Percentiles rank a stretch among this genome's conserved stretches.
phyloP scores from a whole-genome alignment of 92 coral and sea anemone genomes.

The Parazoanthus swiftii region DNA sequence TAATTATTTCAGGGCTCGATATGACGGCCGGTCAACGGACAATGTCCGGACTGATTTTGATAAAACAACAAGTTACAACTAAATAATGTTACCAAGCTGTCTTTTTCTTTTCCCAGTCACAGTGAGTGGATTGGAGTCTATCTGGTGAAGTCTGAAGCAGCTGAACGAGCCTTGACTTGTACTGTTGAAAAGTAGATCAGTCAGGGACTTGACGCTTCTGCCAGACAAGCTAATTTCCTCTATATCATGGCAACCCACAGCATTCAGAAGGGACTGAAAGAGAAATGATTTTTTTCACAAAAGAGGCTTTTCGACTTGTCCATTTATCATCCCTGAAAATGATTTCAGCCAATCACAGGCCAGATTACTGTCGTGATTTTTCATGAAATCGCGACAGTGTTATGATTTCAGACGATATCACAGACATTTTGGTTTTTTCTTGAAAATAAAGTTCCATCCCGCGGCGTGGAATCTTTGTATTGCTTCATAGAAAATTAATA shows the following conservation, averaged over 20 bases:
- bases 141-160: conserved; percentile 63
- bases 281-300: background rate
- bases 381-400: no score
- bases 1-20: no score
- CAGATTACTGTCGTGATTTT: no score
- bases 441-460: no score
- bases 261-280: conserved; percentile 67
- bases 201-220: conserved; percentile 73
- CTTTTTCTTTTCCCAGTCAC: conserved; percentile 71
- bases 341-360: no score
- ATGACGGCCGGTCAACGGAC: no score
- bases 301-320: background rate
- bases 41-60: no score
- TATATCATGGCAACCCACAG: conserved; percentile 62
- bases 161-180: conserved; percentile 88
- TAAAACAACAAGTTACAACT: no score
- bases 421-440: no score
- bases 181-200: conserved; percentile 74
- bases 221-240: conserved; percentile 76
- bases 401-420: no score
- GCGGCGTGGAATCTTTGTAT: no score
- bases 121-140: conserved; percentile 78
- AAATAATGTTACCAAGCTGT: conserved; percentile 52
- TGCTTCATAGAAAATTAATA: no score
- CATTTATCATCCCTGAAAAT: background rate